These are phyloP conservation scores for Notodromas monacha DNA, from an alignment of 2,888 invertebrate genomes.

Conservation along the genomic window DNA sequence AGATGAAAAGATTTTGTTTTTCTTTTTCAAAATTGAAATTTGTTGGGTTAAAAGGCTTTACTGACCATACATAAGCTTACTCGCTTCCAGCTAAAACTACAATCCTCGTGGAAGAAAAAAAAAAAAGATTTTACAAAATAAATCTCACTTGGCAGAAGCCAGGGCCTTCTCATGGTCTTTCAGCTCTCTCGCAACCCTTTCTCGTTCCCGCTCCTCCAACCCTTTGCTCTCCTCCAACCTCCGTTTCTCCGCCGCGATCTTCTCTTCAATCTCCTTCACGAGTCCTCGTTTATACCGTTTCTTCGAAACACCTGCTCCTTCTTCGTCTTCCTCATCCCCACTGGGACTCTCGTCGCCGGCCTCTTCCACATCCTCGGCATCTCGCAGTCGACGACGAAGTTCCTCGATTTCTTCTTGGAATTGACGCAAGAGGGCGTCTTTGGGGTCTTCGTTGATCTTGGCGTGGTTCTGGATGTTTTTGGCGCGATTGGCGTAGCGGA, in stretches of 20 bases:
- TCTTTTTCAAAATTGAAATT: no score
- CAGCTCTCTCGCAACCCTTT: constrained; percentile 26
- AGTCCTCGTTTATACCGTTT: constrained; percentile 7
- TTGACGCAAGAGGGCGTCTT: constrained; percentile 70
- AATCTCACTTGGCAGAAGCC: constrained; percentile 30
- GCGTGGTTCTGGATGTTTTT: constrained; percentile 91
- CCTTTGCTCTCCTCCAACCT: constrained; percentile 18
- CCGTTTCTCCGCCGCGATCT: constrained; percentile 18
- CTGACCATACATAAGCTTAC: no score
- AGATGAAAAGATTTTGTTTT: no score
- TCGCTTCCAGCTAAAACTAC: no score
- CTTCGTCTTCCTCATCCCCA: constrained; percentile 22
- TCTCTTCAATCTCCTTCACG: constrained; percentile 11
- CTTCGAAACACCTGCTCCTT: constrained; percentile 9
- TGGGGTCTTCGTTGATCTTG: constrained; percentile 83
- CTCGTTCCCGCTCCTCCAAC: constrained; percentile 26
- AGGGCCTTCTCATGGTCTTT: constrained; percentile 33
- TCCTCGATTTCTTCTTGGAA: constrained; percentile 89
- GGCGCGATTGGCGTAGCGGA: constrained; percentile 83
- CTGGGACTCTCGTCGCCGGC: constrained; percentile 11
- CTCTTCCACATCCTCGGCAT: no score
- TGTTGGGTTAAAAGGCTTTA: no score
- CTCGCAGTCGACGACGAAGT: constrained; percentile 49
- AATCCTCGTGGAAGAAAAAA: no score
- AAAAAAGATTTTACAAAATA: no score